Evolutionary conservation across 2,113 vertebrate genomes (phyloP), one percentile per base, ranked within the genome.

Genomic region (Carettochelys insculpta): DNA sequence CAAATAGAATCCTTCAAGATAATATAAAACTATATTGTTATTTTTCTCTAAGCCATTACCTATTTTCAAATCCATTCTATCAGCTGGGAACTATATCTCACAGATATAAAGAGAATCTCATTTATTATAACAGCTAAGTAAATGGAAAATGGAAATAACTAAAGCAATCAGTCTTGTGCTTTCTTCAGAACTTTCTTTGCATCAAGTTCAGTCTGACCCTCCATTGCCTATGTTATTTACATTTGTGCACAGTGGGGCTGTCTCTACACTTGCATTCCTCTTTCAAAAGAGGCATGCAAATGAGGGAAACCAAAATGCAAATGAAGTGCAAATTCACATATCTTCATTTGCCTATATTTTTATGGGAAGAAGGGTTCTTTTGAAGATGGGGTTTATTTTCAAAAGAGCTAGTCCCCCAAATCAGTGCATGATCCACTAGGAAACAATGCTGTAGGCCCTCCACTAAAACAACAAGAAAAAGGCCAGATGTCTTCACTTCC

Each of bases 61-160:
- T 81, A 78, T 90, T 93, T 96, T 95, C 94, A 90, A 83, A 94
- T 77, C 38, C 91, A 93, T 88, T 85, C 89, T 34, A 93, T 95
- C 93, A 95, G 45, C 75, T 95, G 95, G 92, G 92, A 95, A 92
- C 92, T 58, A 90, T 94, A 75, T 61, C 94, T 94, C 94, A 92
- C 87, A 94, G 86, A 80, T 88, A 86, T 25, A 86, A 94, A 92
- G 94, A 92, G 86, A 96, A 88, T 85, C 95, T 94, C 89, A 92
- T 94, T 92, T 94, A 85, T 95, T 96, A 95, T 95, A 94, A 96
- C 77, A 51, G 92, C 58, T 80, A 92, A 94, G 85, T 87, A 95
- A 92, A 96, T 94, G 92, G 92, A 95, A 89, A 95, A 88, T 96
- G 83, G 93, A 96, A 97, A 92, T 82, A 43, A 95, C 80, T 94